Base-by-base conservation (phyloP, 2,113 vertebrate genomes). In the Microtus richardsoni region DNA sequence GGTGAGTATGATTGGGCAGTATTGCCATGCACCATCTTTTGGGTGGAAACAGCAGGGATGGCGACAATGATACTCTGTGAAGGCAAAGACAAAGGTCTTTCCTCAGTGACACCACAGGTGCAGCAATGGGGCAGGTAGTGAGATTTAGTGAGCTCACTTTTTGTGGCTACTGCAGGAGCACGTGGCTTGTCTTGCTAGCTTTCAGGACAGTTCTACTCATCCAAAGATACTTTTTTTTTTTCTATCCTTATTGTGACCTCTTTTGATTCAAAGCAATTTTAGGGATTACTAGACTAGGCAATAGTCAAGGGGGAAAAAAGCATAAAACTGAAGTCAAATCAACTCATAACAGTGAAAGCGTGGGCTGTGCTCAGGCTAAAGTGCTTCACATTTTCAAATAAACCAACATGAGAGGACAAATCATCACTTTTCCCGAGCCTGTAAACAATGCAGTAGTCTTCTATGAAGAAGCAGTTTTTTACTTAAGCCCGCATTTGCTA, bases 361-460 rank as follows among this genome's bases (percentile, higher is more conserved):
- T 92, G 83, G 68, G 62, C 91, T 9, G 7, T 36, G 71, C 58
- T 89, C 66, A 54, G 79, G 80, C 70, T 58, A 79, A 94, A 96
- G 52, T 90, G 47, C 47, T 85, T 82, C 84, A 74, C 84, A 77
- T 66, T 93, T 91, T 91, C 80, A 96, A 96, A 93, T 94, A 93
- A 90, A 92, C 36, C 49, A 88, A n/a, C 39, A 79, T 39, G 16
- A 82, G 95, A 88, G 58, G 95, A 75, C 88, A 91, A 95, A 79
- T 44, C 52, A 68, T 86, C 33, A 14, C 49, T 66, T 62, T 60
- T 41, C 93, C 60, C 79, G 91, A 95, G 58, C 89, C 54, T 54
- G 84, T 93, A 95, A 97, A 97, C 97, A 96, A 95, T 93, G 68
- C 41, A 95, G 41, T 62, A 66, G 70, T 83, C 28, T 91, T 96